These are phyloP conservation scores for Lithophane ornitopus DNA, from an alignment of 2,888 invertebrate genomes.

Conservation along the genomic window DNA sequence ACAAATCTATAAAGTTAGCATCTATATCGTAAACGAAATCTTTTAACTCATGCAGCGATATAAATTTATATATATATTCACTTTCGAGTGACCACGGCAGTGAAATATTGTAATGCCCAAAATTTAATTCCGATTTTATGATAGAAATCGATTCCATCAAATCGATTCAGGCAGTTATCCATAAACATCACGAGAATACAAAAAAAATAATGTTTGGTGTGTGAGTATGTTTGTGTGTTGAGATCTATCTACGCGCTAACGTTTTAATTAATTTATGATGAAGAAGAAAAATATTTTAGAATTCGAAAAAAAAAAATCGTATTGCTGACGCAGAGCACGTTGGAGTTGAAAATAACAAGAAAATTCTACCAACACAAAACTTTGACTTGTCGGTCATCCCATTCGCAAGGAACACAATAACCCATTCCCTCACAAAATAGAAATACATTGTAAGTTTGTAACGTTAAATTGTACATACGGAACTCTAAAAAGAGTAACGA, in stretches of 20 bases:
- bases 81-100: conserved; percentile 44
- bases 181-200: conserved; percentile 38
- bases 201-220: not conserved
- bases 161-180: conserved; percentile 48
- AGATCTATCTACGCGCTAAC: not conserved
- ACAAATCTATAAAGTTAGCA: conserved; percentile 39
- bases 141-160: conserved; percentile 55
- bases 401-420: conserved; percentile 45
- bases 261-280: not conserved
- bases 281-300: not conserved
- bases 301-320: not conserved
- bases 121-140: conserved; percentile 48
- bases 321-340: not conserved
- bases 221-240: conserved; percentile 19
- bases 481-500: conserved; percentile 72
- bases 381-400: not conserved
- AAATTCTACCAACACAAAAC: not conserved
- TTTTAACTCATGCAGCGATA: conserved; percentile 49
- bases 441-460: conserved; percentile 29
- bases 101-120: conserved; percentile 50
- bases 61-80: conserved; percentile 39
- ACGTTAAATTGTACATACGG: conserved; percentile 28
- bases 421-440: conserved; percentile 28
- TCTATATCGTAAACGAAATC: conserved; percentile 44
- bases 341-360: not conserved